Evolutionary conservation across 1,140 invertebrate genomes (phyloP).

Genomic region (Pogonognathellus flavescens): DNA sequence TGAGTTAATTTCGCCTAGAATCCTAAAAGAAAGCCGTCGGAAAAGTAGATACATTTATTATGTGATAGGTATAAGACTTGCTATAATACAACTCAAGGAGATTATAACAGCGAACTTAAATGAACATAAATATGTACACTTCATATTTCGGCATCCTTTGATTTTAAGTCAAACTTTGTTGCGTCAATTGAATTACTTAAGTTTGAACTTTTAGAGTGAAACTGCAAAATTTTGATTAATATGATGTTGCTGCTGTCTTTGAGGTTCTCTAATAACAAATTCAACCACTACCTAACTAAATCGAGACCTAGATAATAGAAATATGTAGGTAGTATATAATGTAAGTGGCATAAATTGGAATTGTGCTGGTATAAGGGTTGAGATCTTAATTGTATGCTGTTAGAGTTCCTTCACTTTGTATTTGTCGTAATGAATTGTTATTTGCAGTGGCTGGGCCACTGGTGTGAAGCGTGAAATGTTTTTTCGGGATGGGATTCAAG

Average conservation of each 20-base stretch:
- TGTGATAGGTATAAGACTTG: too few relatives aligned
- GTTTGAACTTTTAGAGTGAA: conserved; percentile 30
- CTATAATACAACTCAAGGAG: neutral
- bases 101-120: neutral
- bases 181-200: conserved; percentile 37
- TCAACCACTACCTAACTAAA: too few relatives aligned
- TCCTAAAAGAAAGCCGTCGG: conserved; percentile 1
- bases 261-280: too few relatives aligned
- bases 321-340: too few relatives aligned
- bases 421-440: conserved; percentile 50
- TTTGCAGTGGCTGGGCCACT: conserved; percentile 22
- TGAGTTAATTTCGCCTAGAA: conserved; percentile 38
- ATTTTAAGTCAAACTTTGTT: conserved; percentile 10
- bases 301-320: too few relatives aligned
- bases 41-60: neutral
- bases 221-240: conserved; percentile 43
- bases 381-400: conserved; percentile 39
- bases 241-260: neutral
- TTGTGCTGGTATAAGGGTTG: too few relatives aligned
- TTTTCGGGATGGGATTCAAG: neutral
- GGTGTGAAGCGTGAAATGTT: conserved; percentile 33
- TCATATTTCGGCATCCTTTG: conserved; percentile 22
- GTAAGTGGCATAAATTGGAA: too few relatives aligned
- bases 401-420: conserved; percentile 27
- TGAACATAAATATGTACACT: conserved; percentile 9